phyloP scores from a whole-genome alignment of 2,797 vertebrate species.

The Semotilus atromaculatus region DNA sequence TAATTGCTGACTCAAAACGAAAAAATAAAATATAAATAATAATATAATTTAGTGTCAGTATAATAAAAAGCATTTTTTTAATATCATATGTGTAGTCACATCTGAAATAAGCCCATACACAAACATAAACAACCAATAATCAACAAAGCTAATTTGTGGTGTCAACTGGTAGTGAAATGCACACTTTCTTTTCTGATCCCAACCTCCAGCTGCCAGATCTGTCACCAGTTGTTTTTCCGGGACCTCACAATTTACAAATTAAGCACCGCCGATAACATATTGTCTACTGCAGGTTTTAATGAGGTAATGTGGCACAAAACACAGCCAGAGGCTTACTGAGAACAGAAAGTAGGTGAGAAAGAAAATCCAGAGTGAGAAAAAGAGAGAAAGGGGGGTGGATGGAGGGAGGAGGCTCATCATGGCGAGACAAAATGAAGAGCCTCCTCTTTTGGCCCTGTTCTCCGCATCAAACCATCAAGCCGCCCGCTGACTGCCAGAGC shows the following conservation, averaged over 20 bases:
- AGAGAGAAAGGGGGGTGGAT: background rate
- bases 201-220: background rate
- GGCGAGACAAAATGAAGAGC: constrained; percentile 20
- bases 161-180: background rate
- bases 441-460: constrained; percentile 21
- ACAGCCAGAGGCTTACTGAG: constrained; percentile 26
- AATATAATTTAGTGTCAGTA: background rate
- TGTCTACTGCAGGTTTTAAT: constrained; percentile 4
- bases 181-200: background rate
- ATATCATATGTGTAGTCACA: background rate
- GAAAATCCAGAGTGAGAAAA: background rate
- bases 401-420: background rate
- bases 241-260: constrained; percentile 14
- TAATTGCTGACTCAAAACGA: no score
- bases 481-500: constrained; percentile 51
- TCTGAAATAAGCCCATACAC: background rate
- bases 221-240: background rate
- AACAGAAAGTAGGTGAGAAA: constrained; percentile 24
- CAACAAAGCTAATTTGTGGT: background rate
- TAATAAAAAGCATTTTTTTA: background rate
- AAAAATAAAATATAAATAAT: no score
- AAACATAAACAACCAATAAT: background rate
- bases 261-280: background rate
- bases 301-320: constrained; percentile 11
- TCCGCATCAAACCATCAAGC: constrained; percentile 33